Percentiles rank a stretch among this genome's conserved stretches.
Conservation (phyloP, 2,888 invertebrate genomes). For the Orchesellides sinensis region DNA sequence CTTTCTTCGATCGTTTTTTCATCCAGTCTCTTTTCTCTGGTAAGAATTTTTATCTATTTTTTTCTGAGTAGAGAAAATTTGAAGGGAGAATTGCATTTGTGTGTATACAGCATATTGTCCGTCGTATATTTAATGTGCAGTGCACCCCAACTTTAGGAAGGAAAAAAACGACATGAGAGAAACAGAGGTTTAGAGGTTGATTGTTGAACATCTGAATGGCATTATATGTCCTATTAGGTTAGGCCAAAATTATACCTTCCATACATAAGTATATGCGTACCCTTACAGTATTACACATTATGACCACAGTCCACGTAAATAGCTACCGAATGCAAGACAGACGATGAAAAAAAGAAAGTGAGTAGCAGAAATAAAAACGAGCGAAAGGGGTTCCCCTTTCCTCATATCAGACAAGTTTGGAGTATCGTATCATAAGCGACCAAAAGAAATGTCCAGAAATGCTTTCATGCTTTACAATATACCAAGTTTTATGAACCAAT, state of each 20-base stretch:
- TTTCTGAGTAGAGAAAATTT: slow-evolving; percentile 25
- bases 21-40: slow-evolving; percentile 15
- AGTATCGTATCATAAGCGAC: not conserved
- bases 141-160: slow-evolving; percentile 18
- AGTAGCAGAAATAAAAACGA: not conserved
- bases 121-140: no score
- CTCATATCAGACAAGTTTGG: slow-evolving; percentile 5
- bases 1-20: slow-evolving; percentile 52
- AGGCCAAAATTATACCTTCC: slow-evolving; percentile 27
- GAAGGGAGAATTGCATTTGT: slow-evolving; percentile 1
- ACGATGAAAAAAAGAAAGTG: not conserved
- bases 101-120: not conserved
- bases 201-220: slow-evolving; percentile 23
- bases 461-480: slow-evolving; percentile 33
- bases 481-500: slow-evolving; percentile 16
- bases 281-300: slow-evolving; percentile 31
- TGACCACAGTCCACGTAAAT: slow-evolving; percentile 48
- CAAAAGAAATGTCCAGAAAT: slow-evolving; percentile 1
- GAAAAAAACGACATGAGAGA: slow-evolving; percentile 2
- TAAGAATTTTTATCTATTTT: slow-evolving; percentile 5
- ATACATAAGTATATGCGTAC: no score
- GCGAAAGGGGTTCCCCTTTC: slow-evolving; percentile 26
- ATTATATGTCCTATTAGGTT: slow-evolving; percentile 25
- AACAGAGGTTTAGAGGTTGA: slow-evolving; percentile 16
- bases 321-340: not conserved